These are phyloP conservation scores for Austrolebias charrua DNA, from an alignment of 2,797 vertebrate species.

Conservation along the genomic window DNA sequence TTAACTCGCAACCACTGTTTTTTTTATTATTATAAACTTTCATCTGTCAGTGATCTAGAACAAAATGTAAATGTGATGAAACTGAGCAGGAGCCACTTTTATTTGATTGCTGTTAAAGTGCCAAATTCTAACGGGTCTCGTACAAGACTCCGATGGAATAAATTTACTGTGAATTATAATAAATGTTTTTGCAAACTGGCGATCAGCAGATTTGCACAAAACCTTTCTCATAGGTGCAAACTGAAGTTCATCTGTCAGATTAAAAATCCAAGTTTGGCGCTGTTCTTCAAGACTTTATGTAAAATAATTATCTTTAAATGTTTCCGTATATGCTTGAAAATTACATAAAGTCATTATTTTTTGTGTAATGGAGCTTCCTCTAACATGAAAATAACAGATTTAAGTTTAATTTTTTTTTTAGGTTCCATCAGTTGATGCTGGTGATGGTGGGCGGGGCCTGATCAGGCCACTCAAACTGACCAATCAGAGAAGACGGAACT, in stretches of 20 bases:
- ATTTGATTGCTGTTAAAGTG: not conserved
- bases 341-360: too few species aligned
- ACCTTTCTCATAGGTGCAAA: not conserved
- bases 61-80: not conserved
- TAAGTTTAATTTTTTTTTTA: constrained; percentile 1
- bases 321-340: too few species aligned
- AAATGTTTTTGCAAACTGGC: not conserved
- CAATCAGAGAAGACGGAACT: constrained; percentile 15
- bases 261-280: too few species aligned
- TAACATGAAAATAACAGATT: not conserved
- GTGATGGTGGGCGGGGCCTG: constrained; percentile 6
- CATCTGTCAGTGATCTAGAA: not conserved
- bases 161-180: not conserved
- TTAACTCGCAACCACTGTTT: too few species aligned
- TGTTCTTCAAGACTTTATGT: too few species aligned
- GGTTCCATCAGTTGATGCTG: not conserved
- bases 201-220: too few species aligned
- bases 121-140: too few species aligned
- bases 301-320: too few species aligned
- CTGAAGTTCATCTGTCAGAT: too few species aligned
- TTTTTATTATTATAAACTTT: not conserved
- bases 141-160: not conserved
- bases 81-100: not conserved
- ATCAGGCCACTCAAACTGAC: constrained; percentile 22
- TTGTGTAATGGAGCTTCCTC: too few species aligned